Evolutionary conservation across 2,113 vertebrate species (phyloP).

Genomic region (Mormyrus iriodes): DNA sequence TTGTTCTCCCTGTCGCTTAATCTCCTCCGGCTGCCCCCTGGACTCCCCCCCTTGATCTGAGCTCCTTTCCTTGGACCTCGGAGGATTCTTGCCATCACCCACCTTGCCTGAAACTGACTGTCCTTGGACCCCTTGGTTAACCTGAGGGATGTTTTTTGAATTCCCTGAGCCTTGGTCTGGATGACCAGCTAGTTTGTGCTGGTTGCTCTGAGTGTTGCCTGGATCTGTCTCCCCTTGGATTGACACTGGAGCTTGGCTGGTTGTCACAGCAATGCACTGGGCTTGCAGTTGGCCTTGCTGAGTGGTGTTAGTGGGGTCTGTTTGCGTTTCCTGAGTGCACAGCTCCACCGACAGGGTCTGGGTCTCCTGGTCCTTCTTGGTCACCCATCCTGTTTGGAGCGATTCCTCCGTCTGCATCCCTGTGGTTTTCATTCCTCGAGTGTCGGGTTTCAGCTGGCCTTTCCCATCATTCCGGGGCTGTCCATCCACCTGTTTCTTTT

Average conservation of each 20-base stretch:
- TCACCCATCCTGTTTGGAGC: constrained; percentile 31
- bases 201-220: background rate
- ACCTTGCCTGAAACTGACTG: constrained; percentile 23
- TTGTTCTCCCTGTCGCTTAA: background rate
- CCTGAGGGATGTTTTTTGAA: background rate
- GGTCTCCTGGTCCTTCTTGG: background rate
- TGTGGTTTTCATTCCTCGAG: rapidly evolving
- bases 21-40: background rate
- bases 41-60: background rate
- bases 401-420: background rate
- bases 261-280: background rate
- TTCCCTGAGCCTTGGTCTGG: background rate
- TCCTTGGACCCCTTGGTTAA: background rate
- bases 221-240: constrained; percentile 9
- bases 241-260: background rate
- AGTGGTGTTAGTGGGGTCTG: constrained; percentile 26
- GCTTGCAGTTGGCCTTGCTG: background rate
- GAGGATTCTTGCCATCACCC: background rate
- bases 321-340: constrained; percentile 45
- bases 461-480: background rate
- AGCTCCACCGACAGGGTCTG: constrained; percentile 36
- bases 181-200: background rate
- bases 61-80: background rate
- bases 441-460: background rate
- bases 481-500: constrained; percentile 13